Conservation (phyloP, 2,113 vertebrate genomes). For the Atherinomorus stipes region DNA sequence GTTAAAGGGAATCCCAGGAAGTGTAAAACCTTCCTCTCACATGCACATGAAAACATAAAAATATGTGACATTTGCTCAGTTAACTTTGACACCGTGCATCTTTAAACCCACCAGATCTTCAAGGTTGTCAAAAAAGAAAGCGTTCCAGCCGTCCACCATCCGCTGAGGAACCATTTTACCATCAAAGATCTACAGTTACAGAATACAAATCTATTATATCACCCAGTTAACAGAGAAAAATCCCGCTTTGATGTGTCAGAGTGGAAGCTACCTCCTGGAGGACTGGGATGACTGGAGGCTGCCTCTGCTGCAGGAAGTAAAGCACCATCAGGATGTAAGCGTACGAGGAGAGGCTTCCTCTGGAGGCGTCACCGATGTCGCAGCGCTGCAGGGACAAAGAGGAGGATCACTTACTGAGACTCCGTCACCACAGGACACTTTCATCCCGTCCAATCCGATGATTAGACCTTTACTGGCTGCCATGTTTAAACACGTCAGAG, state of each 20-base stretch:
- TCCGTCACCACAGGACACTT: too few relatives aligned
- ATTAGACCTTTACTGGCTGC: too few relatives aligned
- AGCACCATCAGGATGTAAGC: constrained; percentile 99
- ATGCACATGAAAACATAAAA: too few relatives aligned
- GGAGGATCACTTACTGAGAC: too few relatives aligned
- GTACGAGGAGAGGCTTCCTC: constrained; percentile 98
- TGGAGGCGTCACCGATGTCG: constrained; percentile 97
- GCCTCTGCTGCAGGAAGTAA: constrained; percentile 97
- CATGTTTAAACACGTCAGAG: too few relatives aligned
- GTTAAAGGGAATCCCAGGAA: too few relatives aligned
- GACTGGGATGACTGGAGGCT: constrained; percentile 96
- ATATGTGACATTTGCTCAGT: too few relatives aligned
- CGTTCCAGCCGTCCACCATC: constrained; percentile 99
- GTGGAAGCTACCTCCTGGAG: constrained; percentile 90
- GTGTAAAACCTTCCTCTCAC: too few relatives aligned
- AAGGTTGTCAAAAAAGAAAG: constrained; percentile 94
- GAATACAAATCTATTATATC: not conserved
- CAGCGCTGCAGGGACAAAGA: constrained; percentile 87
- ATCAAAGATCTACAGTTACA: constrained; percentile 90
- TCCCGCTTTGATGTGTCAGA: too few relatives aligned
- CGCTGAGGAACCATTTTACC: constrained; percentile 90
- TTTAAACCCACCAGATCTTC: constrained; percentile 89
- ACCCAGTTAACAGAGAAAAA: not conserved
- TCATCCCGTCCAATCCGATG: too few relatives aligned
- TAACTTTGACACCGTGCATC: too few relatives aligned